These are phyloP conservation scores for Dromococcyx pavoninus DNA, from an alignment of 2,797 vertebrate species.

Conservation along the genomic window DNA sequence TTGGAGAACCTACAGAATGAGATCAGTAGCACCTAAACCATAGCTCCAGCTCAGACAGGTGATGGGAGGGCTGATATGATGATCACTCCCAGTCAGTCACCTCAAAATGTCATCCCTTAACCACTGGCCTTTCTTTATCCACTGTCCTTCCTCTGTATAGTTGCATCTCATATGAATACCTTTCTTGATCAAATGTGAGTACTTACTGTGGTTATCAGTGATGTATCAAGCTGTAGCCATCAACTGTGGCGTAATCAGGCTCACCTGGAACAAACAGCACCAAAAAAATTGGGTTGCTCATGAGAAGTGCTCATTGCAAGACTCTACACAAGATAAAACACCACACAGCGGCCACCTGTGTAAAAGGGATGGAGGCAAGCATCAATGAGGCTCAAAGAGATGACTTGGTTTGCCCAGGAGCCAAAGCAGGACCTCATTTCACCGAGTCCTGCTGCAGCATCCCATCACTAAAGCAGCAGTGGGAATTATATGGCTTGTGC, in stretches of 20 bases:
- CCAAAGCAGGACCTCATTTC: neutral
- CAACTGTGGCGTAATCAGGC: constrained; percentile 64
- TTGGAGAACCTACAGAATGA: neutral
- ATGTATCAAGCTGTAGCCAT: constrained; percentile 73
- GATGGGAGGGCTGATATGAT: neutral
- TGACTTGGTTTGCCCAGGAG: neutral
- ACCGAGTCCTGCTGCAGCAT: neutral
- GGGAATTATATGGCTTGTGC: rapidly evolving
- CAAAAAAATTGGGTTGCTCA: neutral
- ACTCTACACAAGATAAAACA: neutral
- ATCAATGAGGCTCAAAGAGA: neutral
- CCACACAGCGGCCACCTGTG: rapidly evolving
- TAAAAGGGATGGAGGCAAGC: neutral
- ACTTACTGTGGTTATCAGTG: constrained; percentile 68
- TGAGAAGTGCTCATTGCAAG: neutral
- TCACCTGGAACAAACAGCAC: constrained; percentile 60
- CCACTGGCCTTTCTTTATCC: neutral
- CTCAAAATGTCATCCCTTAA: neutral
- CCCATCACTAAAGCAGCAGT: neutral
- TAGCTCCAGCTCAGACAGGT: neutral
- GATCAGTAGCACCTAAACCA: neutral
- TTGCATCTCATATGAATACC: neutral
- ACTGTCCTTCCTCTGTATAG: neutral
- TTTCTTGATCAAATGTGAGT: neutral
- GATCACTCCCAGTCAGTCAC: neutral